Conservation (phyloP, 2,888 invertebrate species). For the Ditula angustiorana region DNA sequence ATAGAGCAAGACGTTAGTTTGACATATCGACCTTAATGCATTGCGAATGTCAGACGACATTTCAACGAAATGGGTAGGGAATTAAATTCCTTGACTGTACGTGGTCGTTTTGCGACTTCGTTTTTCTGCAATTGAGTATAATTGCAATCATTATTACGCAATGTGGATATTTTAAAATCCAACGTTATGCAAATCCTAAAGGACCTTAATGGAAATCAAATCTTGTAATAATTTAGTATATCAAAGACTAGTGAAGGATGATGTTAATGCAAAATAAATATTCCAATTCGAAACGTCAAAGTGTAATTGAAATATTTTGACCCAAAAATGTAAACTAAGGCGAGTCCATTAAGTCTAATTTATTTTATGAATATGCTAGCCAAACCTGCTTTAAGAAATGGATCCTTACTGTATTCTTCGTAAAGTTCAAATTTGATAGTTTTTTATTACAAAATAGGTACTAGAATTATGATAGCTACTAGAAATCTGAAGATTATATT, state of each 20-base stretch:
- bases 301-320: conserved; percentile 24
- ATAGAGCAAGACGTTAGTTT: too few species aligned
- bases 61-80: too few species aligned
- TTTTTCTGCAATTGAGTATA: too few species aligned
- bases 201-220: background rate
- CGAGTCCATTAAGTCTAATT: conserved; percentile 13
- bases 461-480: too few species aligned
- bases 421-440: background rate
- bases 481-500: too few species aligned
- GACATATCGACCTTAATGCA: too few species aligned
- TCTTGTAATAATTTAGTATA: background rate
- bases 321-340: conserved; percentile 26
- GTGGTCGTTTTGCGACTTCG: too few species aligned
- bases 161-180: too few species aligned
- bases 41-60: too few species aligned
- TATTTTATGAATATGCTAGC: conserved; percentile 30
- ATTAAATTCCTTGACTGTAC: too few species aligned
- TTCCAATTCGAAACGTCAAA: conserved; percentile 26
- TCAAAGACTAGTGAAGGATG: background rate
- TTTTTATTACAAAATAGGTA: too few species aligned
- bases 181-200: background rate
- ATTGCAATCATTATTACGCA: too few species aligned
- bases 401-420: conserved; percentile 1
- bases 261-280: conserved; percentile 14
- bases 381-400: background rate